Evolutionary conservation across 2,797 vertebrate species (phyloP).

Genomic region (Smutsia temminckii): DNA sequence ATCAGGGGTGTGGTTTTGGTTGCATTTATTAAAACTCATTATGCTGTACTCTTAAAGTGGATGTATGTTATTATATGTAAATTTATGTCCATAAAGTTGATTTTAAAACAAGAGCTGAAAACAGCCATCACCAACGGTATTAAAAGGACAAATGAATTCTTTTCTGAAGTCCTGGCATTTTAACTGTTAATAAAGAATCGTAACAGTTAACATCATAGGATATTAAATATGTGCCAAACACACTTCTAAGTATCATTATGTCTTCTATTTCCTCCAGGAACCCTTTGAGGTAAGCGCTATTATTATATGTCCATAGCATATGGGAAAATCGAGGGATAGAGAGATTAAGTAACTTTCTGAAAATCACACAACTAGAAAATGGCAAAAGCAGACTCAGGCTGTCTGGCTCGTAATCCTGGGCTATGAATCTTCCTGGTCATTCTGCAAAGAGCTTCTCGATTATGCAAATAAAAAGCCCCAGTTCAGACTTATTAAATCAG

Average conservation of each 20-base stretch:
- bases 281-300: not conserved
- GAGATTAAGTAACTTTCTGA: not conserved
- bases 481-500: not conserved
- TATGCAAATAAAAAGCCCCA: not conserved
- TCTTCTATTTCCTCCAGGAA: not conserved
- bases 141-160: not conserved
- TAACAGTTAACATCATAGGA: not conserved
- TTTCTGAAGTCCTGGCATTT: not conserved
- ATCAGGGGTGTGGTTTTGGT: not conserved
- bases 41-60: not conserved
- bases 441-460: not conserved
- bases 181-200: not conserved
- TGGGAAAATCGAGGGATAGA: not conserved
- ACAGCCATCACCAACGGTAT: not conserved
- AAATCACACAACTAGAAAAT: not conserved
- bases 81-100: not conserved
- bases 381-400: not conserved
- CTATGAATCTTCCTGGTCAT: not conserved
- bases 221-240: not conserved
- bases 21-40: not conserved
- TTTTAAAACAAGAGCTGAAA: slow-evolving; percentile 13
- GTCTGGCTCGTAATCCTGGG: not conserved
- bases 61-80: not conserved
- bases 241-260: not conserved
- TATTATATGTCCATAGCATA: not conserved